Percentiles rank a stretch among this genome's conserved stretches.
Conservation (phyloP, 2,888 invertebrate species). For the Meghimatium bilineatum region DNA sequence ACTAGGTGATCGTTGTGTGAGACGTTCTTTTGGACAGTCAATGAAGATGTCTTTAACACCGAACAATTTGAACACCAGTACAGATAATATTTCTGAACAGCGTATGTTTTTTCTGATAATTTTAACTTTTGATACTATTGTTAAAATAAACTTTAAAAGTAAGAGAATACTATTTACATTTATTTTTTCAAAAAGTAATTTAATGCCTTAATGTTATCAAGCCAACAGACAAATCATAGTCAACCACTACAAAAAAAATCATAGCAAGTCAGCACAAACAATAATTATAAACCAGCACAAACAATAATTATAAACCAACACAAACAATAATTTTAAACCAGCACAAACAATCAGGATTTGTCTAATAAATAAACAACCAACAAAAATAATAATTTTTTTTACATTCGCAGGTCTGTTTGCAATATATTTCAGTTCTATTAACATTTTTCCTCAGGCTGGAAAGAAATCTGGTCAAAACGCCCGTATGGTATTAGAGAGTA, state of each 20-base stretch:
- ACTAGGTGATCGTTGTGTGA: slow-evolving; percentile 68
- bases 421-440: background rate
- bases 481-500: background rate
- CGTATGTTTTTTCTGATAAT: slow-evolving; percentile 16
- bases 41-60: slow-evolving; percentile 16
- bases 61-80: slow-evolving; percentile 22
- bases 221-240: no score
- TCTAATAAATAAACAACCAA: background rate
- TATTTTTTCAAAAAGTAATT: no score
- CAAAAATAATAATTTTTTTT: background rate
- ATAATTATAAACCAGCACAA: no score
- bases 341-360: no score
- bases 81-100: slow-evolving; percentile 40
- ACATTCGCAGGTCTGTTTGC: background rate
- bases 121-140: background rate
- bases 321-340: no score
- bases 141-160: background rate
- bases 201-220: background rate
- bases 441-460: slow-evolving; percentile 35
- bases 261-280: no score
- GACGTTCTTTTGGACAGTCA: slow-evolving; percentile 55
- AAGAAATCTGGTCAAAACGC: slow-evolving; percentile 39
- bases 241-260: no score
- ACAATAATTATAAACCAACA: no score
- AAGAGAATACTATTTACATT: no score